Evolutionary conservation across 1,140 invertebrate genomes (phyloP), one percentile per base, ranked within the genome.

Genomic region (Sarcophaga bullata): DNA sequence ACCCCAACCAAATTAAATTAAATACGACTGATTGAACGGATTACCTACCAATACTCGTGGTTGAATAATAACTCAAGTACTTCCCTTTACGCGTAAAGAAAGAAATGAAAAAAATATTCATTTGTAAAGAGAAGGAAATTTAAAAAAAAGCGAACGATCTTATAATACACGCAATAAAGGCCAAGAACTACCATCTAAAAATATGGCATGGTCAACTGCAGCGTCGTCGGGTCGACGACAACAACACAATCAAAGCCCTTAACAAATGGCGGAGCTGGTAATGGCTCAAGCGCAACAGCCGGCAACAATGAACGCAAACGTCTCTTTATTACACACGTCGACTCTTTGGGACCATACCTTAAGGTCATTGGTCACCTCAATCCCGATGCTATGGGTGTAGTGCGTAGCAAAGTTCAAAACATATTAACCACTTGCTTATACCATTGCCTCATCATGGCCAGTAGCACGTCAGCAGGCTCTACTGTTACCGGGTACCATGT

Each of bases 281-380:
- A 5, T 48, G 8, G 13, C n/a, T 19, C n/a, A 68, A 68, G 62
- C 62, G 62, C 62, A 19, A 52, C 8, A 10, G 50, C 2, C n/a
- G 75, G 48, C 81, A 58, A 49, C 58, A 81, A 73, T 68, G 58
- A 81, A 50, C 48, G 49, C 62, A 72, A 68, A 72, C 80, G 80
- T 81, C 81, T 81, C 47, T 81, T 48, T 52, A 83, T 83, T 73
- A 83, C 83, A 83, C 83, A 83, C 83, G 83, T 83, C 83, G 80
- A 81, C 73, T 80, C 83, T 15, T 76, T 81, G 54, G 83, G 83
- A 50, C 83, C 80, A 52, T 83, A 81, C 50, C 76, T 83, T 49
- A 81, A 81, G 73, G 91, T 96, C 85, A 94, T 92, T 91, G 94
- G 93, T 15, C 94, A 94, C 85, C 88, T 91, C 1, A 90, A 90